Evolutionary conservation across 2,797 vertebrate genomes (phyloP), one percentile per base, ranked within the genome.

Genomic region (Geotrypetes seraphini): DNA sequence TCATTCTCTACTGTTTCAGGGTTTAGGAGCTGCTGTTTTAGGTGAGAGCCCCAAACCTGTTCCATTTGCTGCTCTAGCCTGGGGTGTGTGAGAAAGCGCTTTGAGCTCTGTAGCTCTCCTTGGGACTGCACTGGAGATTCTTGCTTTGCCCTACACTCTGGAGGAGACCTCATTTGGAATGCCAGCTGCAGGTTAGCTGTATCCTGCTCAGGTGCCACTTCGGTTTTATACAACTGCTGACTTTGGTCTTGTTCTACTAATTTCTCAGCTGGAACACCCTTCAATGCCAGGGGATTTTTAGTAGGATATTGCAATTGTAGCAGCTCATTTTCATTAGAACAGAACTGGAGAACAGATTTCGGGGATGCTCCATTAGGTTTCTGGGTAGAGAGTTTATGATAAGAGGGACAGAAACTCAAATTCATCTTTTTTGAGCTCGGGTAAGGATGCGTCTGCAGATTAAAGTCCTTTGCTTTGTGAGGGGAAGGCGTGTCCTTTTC

Each of bases 391-490:
- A 75, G 62, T 37, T 52, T 44, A 23, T 74, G 63, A 40, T 17
- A 48, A 40, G 75, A 75, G 38, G 62, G 81, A 31, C 77, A 60
- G 35, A 80, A 66, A 59, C 83, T 85, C 42, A 83, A 47, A 53
- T 89, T 83, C 43, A 81, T 85, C 91, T 90, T 96, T 23, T 66
- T 71, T 33, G 77, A 62, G 49, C 85, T 84, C 29, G 69, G 52
- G 19, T 60, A 80, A 22, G 4, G 28, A 38, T 59, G 65, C 17
- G 47, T 28, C 54, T 68, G 75, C 38, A 68, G 76, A 33, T 61
- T 28, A 4, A 31, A 57, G n/a, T 58, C 75, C 50, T 63, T 77
- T 7, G 20, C 38, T 34, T 74, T 71, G 32, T 10, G 28, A 5
- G 14, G 31, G 21, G 28, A 31, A 25, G 25, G 4, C 8, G 8